These are phyloP conservation scores for Amphiprion clarkii DNA, from an alignment of 2,797 vertebrate species.

Conservation along the genomic window DNA sequence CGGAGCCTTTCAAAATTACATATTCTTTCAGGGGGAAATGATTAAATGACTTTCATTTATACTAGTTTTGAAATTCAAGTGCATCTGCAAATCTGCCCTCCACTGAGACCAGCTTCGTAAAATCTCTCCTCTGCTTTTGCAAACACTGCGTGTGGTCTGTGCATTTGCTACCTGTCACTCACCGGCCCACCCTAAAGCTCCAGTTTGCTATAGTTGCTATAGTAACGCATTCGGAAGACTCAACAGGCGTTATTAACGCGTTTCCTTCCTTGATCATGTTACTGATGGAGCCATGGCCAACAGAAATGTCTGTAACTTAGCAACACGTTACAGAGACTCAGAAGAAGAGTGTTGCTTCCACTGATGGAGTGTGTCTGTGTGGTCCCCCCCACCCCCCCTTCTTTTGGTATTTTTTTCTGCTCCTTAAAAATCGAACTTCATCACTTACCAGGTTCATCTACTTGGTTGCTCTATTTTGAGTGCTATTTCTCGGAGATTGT, in stretches of 20 bases:
- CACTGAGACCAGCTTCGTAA: constrained; percentile 38
- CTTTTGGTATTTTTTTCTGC: neutral
- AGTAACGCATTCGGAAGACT: constrained; percentile 36
- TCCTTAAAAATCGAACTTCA: constrained; percentile 10
- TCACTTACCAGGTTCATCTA: constrained; percentile 3
- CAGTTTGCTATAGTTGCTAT: constrained; percentile 62
- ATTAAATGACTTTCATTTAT: constrained; percentile 69
- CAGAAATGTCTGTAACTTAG: constrained; percentile 19
- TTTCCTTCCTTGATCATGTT: constrained; percentile 15
- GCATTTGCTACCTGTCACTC: constrained; percentile 50
- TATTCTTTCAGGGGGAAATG: constrained; percentile 61
- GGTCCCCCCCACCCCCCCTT: neutral
- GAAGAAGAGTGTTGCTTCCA: neutral
- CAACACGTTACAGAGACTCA: constrained; percentile 20
- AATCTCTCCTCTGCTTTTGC: constrained; percentile 46
- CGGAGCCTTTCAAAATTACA: constrained; percentile 39
- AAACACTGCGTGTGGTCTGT: constrained; percentile 2
- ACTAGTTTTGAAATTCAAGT: constrained; percentile 57
- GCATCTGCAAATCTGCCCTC: constrained; percentile 55
- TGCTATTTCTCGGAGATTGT: neutral
- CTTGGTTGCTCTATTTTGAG: neutral
- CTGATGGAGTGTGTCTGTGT: neutral
- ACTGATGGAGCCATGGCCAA: constrained; percentile 9
- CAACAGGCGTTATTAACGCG: constrained; percentile 5
- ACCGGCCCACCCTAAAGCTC: constrained; percentile 45